Evolutionary conservation across 2,113 vertebrate species (phyloP), one percentile per base, ranked within the genome.

Genomic region (Limnothrissa miodon): DNA sequence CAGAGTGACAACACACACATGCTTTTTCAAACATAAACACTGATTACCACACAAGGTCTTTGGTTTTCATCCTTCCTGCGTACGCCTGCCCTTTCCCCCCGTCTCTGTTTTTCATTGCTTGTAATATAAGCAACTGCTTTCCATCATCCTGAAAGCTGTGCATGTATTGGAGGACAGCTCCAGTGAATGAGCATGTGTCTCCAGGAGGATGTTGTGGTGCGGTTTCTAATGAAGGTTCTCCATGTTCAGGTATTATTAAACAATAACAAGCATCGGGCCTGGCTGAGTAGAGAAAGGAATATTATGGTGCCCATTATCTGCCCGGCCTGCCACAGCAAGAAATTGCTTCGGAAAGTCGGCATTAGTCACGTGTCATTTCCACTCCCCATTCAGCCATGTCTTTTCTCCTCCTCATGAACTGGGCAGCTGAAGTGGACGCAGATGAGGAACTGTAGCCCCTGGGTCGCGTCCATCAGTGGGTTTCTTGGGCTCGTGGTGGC

Each of bases 281-380:
- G 56, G 85, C 81, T 80, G 86, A 80, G 25, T 78, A 6, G 86
- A 80, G 36, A 51, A 23, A 83, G 80, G 83, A 83, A 82, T 84
- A 84, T 85, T n/a, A 86, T 90, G 87, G 86, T 85, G 82, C 87
- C 89, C 87, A 89, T 91, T 90, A 91, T 85, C 86, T 87, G 87
- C 80, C 81, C 81, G 85, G 80, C 78, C 87, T 89, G 79, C 85
- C 87, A 83, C 86, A 84, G 66, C 86, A 89, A 89, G 87, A 89
- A 88, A 89, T 86, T 84, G 80, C 89, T 81, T 87, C 85, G 86
- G 89, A 87, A 84, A 86, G 84, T 87, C 80, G 78, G 85, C 33
- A 29, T 80, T 89, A 83, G 88, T 88, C 86, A 89, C 85, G 87
- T 91, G 85, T 87, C 87, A 87, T 89, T 90, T 87, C 85, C 82